Conservation (phyloP, 2,888 invertebrate species). For the Tyria jacobaeae region DNA sequence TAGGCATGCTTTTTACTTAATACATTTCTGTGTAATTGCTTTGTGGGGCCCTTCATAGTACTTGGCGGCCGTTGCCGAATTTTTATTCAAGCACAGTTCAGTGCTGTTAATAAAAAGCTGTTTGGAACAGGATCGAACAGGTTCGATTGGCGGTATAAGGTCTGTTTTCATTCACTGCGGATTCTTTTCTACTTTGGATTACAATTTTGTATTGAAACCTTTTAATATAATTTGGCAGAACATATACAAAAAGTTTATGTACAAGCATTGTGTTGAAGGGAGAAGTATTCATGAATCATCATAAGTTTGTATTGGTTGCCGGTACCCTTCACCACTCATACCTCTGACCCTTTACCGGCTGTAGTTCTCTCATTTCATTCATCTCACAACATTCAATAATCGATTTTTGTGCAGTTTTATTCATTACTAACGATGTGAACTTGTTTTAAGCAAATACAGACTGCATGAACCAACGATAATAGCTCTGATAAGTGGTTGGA, state of each 20-base stretch:
- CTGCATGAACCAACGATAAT: constrained; percentile 6
- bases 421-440: constrained; percentile 1
- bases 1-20: background rate
- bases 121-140: background rate
- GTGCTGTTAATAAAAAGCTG: background rate
- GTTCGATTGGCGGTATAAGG: background rate
- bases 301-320: too few relatives aligned
- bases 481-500: background rate
- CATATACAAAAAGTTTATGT: too few relatives aligned
- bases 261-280: too few relatives aligned
- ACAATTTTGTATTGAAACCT: too few relatives aligned
- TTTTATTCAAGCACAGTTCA: background rate
- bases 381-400: constrained; percentile 4
- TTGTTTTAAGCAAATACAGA: constrained; percentile 6
- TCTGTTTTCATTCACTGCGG: background rate
- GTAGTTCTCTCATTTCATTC: background rate
- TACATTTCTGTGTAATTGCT: background rate
- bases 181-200: background rate
- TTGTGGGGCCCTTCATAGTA: background rate
- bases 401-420: background rate
- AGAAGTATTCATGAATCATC: too few relatives aligned
- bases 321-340: background rate
- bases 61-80: background rate
- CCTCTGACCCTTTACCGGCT: background rate
- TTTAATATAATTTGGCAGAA: too few relatives aligned